A percentile compares a stretch with the other conserved stretches of the same genome.
These are phyloP conservation scores for Crenuchus spilurus DNA, from an alignment of 2,797 vertebrate species.

Conservation along the genomic window DNA sequence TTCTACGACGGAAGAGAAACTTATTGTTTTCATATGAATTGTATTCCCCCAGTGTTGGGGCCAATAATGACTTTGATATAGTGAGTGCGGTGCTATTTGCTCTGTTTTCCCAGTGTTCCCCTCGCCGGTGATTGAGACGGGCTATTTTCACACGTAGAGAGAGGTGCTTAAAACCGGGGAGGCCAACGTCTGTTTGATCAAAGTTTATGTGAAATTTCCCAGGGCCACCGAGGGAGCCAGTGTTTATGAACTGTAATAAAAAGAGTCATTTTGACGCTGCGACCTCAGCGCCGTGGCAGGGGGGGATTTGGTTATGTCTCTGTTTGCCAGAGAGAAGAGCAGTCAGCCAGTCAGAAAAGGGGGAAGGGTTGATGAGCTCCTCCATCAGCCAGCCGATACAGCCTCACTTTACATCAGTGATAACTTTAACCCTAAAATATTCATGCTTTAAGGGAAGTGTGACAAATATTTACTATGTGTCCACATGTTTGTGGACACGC, in stretches of 20 bases:
- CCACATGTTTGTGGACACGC: too few relatives aligned
- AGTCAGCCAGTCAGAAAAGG: conserved; percentile 62
- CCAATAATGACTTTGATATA: conserved; percentile 85
- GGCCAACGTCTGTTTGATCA: conserved; percentile 93
- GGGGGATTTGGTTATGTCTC: conserved; percentile 86
- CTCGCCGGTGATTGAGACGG: conserved; percentile 79
- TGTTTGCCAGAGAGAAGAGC: conserved; percentile 80
- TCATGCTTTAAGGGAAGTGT: too few relatives aligned
- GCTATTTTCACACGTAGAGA: conserved; percentile 77
- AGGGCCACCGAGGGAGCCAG: conserved; percentile 86
- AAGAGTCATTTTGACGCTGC: conserved; percentile 97
- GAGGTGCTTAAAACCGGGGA: conserved; percentile 75
- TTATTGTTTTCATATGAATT: conserved; percentile 87
- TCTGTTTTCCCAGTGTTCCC: conserved; percentile 81
- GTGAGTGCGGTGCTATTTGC: conserved; percentile 82
- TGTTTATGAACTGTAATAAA: conserved; percentile 99
- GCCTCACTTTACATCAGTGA: conserved; percentile 16
- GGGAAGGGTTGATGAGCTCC: conserved; percentile 9
- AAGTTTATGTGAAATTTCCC: conserved; percentile 96
- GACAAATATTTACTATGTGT: too few relatives aligned
- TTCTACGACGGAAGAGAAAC: conserved; percentile 69
- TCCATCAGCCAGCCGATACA: neutral
- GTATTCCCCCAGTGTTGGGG: conserved; percentile 78
- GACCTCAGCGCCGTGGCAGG: conserved; percentile 78
- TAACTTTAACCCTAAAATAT: conserved; percentile 12